Base-by-base conservation (phyloP, 2,113 vertebrate genomes). In the Heliornis fulica region DNA sequence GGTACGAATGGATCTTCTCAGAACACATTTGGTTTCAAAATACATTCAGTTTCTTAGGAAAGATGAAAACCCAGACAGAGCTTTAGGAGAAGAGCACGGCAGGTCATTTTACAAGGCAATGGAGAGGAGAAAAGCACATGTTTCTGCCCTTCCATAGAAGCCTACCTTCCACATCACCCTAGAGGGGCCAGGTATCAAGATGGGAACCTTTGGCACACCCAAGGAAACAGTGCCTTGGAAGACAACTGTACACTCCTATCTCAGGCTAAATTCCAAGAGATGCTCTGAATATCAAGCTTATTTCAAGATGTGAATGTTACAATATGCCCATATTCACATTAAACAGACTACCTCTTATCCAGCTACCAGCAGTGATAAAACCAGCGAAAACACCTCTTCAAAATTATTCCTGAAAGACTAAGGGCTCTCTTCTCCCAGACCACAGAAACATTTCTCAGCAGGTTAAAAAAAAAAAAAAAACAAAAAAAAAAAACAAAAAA, bases 121-220 rank as follows among this genome's bases (percentile, higher is more conserved):
- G 28, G 19, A 15, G 57, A 76, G 40, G 66, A 38, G 15, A 34
- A 9, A 71, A 41, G 16, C 3, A 4, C 4, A 11, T 45, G 32
- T 32, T 64, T 59, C 11, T 29, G 32, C 18, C 38, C 36, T 50
- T 45, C 23, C 31, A 16, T 0, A 20, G 63, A 57, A 72, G 46
- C 13, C 57, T 45, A 21, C 34, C 20, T 56, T 54, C 51, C 81
- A 45, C 29, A 20, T 16, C 45, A 23, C 34, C 23, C 66, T 25
- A 15, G 12, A 31, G 22, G 26, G 53, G n/a, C 36, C 51, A 19
- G 4, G 17, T 15, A 45, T 10, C 21, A 59, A 13, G 25, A 60
- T 1, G 0, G 50, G n/a, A 57, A 5, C 45, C 57, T 12, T 2
- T 21, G n/a, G 60, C 34, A 60, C 50, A 45, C 32, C 23, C 29